Conservation (phyloP, 1,140 invertebrate species). For the Melanaphis sacchari region DNA sequence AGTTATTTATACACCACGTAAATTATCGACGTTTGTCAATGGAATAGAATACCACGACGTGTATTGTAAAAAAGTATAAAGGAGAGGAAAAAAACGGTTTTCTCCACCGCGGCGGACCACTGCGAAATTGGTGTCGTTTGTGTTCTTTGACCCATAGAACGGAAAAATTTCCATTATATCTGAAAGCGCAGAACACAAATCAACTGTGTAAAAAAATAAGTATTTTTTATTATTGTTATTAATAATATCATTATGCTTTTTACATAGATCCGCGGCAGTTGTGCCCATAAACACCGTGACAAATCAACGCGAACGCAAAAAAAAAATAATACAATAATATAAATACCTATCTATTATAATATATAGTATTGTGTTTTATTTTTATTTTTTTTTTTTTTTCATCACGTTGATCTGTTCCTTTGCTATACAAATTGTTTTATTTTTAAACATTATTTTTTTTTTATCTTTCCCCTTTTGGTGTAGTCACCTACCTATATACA, state of each 20-base stretch:
- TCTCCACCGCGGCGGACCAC: background rate
- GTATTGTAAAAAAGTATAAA: background rate
- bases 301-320: conserved; percentile 8
- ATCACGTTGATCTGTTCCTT: background rate
- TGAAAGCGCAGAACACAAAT: conserved; percentile 31
- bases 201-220: conserved; percentile 32
- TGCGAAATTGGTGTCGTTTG: conserved; percentile 33
- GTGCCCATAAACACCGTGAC: conserved; percentile 23
- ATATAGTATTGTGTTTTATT: background rate
- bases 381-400: background rate
- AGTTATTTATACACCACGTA: background rate
- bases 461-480: background rate
- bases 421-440: conserved; percentile 32
- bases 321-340: conserved; percentile 38
- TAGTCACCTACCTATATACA: background rate
- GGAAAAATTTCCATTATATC: conserved; percentile 1
- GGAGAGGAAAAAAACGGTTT: conserved; percentile 1
- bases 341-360: conserved; percentile 12
- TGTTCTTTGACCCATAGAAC: conserved; percentile 30
- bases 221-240: conserved; percentile 14
- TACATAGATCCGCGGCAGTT: background rate
- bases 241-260: conserved; percentile 15
- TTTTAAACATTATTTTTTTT: background rate
- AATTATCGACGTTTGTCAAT: conserved; percentile 28
- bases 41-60: background rate